Base-by-base conservation (phyloP, 2,113 vertebrate genomes). In the Sapayoa aenigma region DNA sequence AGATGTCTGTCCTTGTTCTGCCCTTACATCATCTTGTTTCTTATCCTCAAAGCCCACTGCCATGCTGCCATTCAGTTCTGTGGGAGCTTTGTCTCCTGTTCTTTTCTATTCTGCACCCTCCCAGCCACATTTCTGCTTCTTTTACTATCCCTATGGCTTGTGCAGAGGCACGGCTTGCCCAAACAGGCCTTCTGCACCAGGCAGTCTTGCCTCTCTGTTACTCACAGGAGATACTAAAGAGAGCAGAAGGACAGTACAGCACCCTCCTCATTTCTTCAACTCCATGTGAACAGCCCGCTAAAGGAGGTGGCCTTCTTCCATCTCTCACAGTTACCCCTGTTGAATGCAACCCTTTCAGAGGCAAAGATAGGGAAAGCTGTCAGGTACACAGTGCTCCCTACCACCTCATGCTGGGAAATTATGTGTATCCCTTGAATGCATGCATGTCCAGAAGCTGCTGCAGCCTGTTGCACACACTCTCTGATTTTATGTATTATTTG, bases 271-370 rank as follows among this genome's bases (percentile, higher is more conserved):
- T 21, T 76, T 69, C 39, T 35, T 5, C 23, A 47, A 0, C 42
- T 72, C 52, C 0, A 1, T 44, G 42, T 21, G 9, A 59, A 28
- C 20, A 2, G 3, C 6, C 9, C 1, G 1, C 58, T 27, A 44
- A 30, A 59, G 33, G 15, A 52, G 24, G 65, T 4, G 30, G 24
- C 47, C 52, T 92, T 86, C 30, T 42, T 80, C 33, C 20, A 2
- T 35, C 14, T 79, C 19, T 19, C 0, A 0, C 21, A 44, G 4
- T 42, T 65, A 9, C 11, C 24, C 14, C 15, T 27, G 23, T 11
- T 90, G 82, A 12, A 58, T 82, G 79, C 37, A 47, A 8, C 0
- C 3, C 14, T 76, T 73, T 35, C 37, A 60, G 67, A 83, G 66
- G 63, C 37, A 65, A 67, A 68, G 1, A 3, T 35, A 22, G 11